Percentiles rank a stretch among this genome's conserved stretches.
phyloP scores from a whole-genome alignment of 2,113 vertebrate genomes.

The Ondatra zibethicus region DNA sequence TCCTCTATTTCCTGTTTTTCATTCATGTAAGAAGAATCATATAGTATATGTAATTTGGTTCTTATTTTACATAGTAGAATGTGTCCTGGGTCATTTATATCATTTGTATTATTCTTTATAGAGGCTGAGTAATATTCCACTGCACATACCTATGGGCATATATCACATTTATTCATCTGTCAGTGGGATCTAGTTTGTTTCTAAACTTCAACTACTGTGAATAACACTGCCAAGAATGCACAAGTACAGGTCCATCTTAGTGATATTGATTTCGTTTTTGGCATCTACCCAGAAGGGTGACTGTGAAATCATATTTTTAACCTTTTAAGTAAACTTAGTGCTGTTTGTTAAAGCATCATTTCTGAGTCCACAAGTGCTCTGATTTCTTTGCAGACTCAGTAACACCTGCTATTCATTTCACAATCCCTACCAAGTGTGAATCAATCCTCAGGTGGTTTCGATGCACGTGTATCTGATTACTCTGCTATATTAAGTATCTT shows the following conservation, averaged over 20 bases:
- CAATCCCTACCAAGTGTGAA: neutral
- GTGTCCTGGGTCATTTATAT: neutral
- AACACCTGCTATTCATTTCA: neutral
- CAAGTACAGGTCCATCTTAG: neutral
- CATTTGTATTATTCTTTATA: neutral
- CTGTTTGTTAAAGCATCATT: neutral
- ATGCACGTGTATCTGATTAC: neutral
- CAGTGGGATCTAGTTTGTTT: neutral
- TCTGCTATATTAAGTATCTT: neutral
- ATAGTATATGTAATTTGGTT: neutral
- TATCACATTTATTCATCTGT: neutral
- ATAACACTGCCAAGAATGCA: neutral
- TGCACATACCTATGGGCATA: neutral
- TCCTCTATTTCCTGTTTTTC: neutral
- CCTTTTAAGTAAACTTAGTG: neutral
- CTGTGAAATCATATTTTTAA: neutral
- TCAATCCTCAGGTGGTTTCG: neutral
- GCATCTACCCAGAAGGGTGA: neutral
- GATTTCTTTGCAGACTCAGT: neutral
- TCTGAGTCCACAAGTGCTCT: neutral
- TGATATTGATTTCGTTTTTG: neutral
- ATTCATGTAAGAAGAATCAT: neutral
- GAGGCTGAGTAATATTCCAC: neutral
- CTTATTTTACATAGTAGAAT: neutral
- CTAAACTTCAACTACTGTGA: neutral